Conservation (phyloP, 2,888 invertebrate species). For the Xestia sexstrigata region DNA sequence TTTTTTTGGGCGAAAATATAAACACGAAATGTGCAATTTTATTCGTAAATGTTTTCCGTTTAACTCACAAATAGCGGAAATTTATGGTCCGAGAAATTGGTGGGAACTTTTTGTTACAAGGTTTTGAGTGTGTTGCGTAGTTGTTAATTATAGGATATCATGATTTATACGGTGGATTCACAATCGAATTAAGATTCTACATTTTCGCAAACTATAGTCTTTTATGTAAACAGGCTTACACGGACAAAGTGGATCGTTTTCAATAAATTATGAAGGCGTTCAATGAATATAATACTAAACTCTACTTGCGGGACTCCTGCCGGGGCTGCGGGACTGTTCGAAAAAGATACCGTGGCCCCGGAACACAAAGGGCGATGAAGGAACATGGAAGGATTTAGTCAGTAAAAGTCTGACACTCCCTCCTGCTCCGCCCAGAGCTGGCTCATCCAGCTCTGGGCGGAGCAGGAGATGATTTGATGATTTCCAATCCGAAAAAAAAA, state of each 20-base stretch:
- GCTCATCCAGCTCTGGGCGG: too few relatives aligned
- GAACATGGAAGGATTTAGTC: too few relatives aligned
- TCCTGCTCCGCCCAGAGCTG: too few relatives aligned
- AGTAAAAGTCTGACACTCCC: too few relatives aligned
- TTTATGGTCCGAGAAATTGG: slow-evolving; percentile 69
- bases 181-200: slow-evolving; percentile 4
- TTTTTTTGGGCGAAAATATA: slow-evolving; percentile 52
- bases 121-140: slow-evolving; percentile 42
- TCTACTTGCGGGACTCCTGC: too few relatives aligned
- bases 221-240: background rate
- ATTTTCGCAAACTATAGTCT: background rate
- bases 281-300: background rate
- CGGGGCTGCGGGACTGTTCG: too few relatives aligned
- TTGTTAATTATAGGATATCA: slow-evolving; percentile 45
- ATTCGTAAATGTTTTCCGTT: slow-evolving; percentile 78
- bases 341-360: too few relatives aligned
- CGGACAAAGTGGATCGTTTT: background rate
- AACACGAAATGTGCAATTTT: slow-evolving; percentile 59
- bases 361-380: too few relatives aligned
- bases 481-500: too few relatives aligned
- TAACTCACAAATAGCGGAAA: slow-evolving; percentile 69
- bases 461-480: too few relatives aligned
- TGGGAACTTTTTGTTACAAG: slow-evolving; percentile 53
- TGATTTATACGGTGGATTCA: slow-evolving; percentile 18
- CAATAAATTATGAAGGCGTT: background rate